These are phyloP conservation scores for Rhaphigaster nebulosa DNA, from an alignment of 2,888 invertebrate genomes.

Conservation along the genomic window DNA sequence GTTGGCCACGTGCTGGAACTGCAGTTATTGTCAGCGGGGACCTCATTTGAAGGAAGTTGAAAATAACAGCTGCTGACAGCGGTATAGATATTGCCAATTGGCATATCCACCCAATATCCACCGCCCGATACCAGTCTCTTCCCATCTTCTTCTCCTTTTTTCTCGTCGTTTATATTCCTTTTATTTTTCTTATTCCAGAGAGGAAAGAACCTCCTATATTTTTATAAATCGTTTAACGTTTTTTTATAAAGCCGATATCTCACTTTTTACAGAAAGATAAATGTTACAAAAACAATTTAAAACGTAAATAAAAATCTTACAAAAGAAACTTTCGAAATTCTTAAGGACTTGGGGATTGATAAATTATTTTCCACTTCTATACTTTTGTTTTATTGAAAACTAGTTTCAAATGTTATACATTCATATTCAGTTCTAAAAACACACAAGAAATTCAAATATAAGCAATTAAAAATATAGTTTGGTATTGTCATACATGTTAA, in stretches of 20 bases:
- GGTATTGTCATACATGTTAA: too few species aligned
- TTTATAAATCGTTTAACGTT: neutral
- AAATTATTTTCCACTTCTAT: too few species aligned
- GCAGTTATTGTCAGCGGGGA: slow-evolving; percentile 10
- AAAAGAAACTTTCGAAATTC: too few species aligned
- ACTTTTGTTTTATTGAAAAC: too few species aligned
- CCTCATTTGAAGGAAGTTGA: slow-evolving; percentile 27
- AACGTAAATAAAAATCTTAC: too few species aligned
- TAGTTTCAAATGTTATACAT: too few species aligned
- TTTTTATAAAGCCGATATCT: neutral
- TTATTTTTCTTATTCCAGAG: neutral
- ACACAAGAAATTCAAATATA: too few species aligned
- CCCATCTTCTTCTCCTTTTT: neutral
- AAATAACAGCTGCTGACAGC: slow-evolving; percentile 33
- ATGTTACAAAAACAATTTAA: too few species aligned
- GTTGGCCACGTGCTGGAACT: neutral
- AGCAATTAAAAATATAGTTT: too few species aligned
- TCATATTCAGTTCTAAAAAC: too few species aligned
- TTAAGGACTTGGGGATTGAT: too few species aligned
- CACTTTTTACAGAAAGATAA: too few species aligned
- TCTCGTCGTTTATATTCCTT: slow-evolving; percentile 48
- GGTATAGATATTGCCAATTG: slow-evolving; percentile 36
- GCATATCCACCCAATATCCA: slow-evolving; percentile 29
- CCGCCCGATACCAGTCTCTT: neutral
- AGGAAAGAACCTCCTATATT: neutral